Conservation (phyloP, 2,113 vertebrate species). For the Taxidea taxus region DNA sequence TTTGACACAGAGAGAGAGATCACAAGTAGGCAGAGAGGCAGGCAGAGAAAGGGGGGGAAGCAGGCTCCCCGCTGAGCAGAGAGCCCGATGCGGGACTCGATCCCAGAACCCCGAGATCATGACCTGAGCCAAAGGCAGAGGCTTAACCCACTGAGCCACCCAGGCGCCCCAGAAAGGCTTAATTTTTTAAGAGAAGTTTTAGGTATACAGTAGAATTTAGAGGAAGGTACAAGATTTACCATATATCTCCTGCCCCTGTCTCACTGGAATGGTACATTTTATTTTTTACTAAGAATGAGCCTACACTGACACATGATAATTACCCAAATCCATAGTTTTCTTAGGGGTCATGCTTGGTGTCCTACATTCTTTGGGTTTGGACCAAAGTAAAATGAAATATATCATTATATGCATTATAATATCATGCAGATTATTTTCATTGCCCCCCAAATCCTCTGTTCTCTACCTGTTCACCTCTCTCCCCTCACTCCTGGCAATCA, state of each 20-base stretch:
- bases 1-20: too few relatives aligned
- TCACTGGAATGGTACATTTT: background rate
- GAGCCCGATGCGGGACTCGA: too few relatives aligned
- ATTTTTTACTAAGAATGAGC: background rate
- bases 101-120: too few relatives aligned
- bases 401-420: background rate
- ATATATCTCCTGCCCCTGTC: background rate
- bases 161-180: too few relatives aligned
- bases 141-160: too few relatives aligned
- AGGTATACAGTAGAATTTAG: background rate
- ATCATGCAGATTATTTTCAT: background rate
- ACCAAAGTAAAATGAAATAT: background rate
- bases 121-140: too few relatives aligned
- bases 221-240: background rate
- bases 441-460: background rate
- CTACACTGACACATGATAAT: background rate
- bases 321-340: background rate
- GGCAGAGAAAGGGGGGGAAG: too few relatives aligned
- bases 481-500: background rate
- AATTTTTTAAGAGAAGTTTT: background rate
- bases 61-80: too few relatives aligned
- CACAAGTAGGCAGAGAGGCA: too few relatives aligned
- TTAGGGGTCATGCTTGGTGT: background rate
- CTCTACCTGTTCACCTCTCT: background rate
- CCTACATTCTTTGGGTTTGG: background rate